Evolutionary conservation across 2,888 invertebrate genomes (phyloP).

Genomic region (Parnassius mnemosyne): DNA sequence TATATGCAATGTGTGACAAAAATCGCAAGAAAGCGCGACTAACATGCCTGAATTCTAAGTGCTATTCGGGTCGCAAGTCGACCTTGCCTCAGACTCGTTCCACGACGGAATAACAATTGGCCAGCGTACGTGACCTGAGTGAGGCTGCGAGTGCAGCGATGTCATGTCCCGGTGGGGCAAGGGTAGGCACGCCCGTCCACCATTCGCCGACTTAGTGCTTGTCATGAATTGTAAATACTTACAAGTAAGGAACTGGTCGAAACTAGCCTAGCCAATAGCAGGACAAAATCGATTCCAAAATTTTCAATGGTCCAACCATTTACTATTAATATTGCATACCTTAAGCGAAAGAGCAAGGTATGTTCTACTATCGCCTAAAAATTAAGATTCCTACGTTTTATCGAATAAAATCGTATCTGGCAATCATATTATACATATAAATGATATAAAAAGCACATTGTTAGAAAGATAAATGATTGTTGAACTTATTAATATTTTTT

Average conservation of each 20-base stretch:
- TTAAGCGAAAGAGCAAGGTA: too few relatives aligned
- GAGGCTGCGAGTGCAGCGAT: constrained; percentile 14
- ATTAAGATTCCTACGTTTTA: too few relatives aligned
- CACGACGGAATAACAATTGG: constrained; percentile 45
- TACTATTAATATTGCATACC: too few relatives aligned
- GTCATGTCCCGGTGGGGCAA: constrained; percentile 14
- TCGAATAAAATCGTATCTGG: too few relatives aligned
- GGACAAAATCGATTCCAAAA: too few relatives aligned
- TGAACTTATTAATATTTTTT: too few relatives aligned
- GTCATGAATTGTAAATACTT: constrained; percentile 4
- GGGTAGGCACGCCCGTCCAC: background rate
- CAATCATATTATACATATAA: too few relatives aligned
- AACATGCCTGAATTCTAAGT: constrained; percentile 16
- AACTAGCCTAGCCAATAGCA: background rate
- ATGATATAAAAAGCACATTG: too few relatives aligned
- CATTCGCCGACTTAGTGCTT: background rate
- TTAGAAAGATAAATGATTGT: too few relatives aligned
- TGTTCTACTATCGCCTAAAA: too few relatives aligned
- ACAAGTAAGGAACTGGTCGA: constrained; percentile 1
- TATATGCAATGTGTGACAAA: background rate
- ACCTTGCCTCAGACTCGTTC: constrained; percentile 36
- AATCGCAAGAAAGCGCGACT: constrained; percentile 1
- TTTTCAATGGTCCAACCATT: too few relatives aligned
- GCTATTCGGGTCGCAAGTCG: constrained; percentile 41
- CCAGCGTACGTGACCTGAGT: constrained; percentile 39